These are phyloP conservation scores for Progne subis DNA, from an alignment of 2,113 vertebrate genomes.

Conservation along the genomic window DNA sequence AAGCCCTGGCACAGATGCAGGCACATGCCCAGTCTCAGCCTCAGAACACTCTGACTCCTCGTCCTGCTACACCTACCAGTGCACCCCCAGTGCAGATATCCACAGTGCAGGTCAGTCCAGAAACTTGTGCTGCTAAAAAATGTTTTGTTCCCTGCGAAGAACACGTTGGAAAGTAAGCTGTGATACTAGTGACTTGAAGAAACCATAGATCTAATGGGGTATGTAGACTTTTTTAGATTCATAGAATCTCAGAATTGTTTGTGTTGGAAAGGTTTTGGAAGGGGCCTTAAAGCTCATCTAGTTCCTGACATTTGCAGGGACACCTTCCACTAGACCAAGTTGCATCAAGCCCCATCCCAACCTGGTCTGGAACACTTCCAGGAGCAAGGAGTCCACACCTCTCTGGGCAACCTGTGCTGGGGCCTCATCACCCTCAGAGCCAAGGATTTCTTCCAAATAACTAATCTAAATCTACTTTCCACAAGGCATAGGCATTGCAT, in stretches of 20 bases:
- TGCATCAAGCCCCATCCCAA: background rate
- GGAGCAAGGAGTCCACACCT: background rate
- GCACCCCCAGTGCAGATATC: constrained; percentile 91
- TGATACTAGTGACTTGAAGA: background rate
- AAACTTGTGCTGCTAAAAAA: background rate
- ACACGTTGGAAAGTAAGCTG: background rate
- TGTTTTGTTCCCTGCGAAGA: background rate
- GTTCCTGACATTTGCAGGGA: background rate
- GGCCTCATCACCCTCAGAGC: background rate
- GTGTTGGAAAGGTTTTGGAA: background rate
- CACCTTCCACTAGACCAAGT: background rate
- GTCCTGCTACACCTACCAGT: constrained; percentile 87
- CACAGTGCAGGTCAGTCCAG: constrained; percentile 84
- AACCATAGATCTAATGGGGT: background rate
- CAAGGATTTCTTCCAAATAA: background rate
- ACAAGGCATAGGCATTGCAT: background rate
- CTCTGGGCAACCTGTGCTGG: background rate
- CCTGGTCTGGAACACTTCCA: background rate
- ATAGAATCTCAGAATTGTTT: background rate
- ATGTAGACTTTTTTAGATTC: background rate
- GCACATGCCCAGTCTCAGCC: constrained; percentile 91
- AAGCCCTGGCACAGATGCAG: constrained; percentile 93
- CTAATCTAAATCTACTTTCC: background rate
- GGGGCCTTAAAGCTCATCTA: background rate
- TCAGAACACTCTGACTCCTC: constrained; percentile 87